Evolutionary conservation across 1,140 invertebrate species (phyloP), one percentile per base, ranked within the genome.

Genomic region (Penaeus vannamei): DNA sequence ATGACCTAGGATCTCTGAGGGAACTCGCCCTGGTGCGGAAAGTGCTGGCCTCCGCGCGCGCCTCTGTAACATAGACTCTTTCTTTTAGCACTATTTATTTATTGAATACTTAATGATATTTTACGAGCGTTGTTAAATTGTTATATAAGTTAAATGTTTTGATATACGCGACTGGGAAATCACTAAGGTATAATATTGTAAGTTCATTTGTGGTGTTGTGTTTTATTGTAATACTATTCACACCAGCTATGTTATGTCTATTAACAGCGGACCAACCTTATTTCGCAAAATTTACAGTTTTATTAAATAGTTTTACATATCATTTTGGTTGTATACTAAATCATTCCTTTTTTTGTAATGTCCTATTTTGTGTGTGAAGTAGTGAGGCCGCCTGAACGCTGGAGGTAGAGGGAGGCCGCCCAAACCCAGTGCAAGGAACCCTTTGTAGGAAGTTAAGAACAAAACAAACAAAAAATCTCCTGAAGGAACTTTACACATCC

Each of bases 101-200:
- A 90, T 90, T 90, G 88, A 90, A 90, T 81, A 90, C 88, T 90
- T 89, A 89, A 84, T 53, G 53, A 72, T 90, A 90, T 90, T 90
- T 85, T 82, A 81, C 76, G 72, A 82, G 84, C 53, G 84, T 90
- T 90, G 84, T 90, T 90, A 85, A 86, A 90, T 90, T 90, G 88
- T 90, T 90, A 85, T 90, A 62, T 90, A 90, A 90, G 84, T 85
- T 85, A 85, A 86, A 85, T 69, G 79, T 80, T 85, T 85, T 88
- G 86, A 83, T 83, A 76, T 77, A 79, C 36, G 80, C 76, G 80
- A 84, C 46, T 76, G 81, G 86, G 86, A 84, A 88, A 82, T 66
- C 77, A 87, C 79, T 87, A 87, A 87, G 86, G 86, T 87, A 79
- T 87, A 87, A 76, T 36, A 53, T 32, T 87, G 77, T 87, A 87